Percentiles rank a stretch among this genome's conserved stretches.
These are phyloP conservation scores for Myiothlypis chrysogaster DNA, from an alignment of 2,797 vertebrate genomes.

Conservation along the genomic window DNA sequence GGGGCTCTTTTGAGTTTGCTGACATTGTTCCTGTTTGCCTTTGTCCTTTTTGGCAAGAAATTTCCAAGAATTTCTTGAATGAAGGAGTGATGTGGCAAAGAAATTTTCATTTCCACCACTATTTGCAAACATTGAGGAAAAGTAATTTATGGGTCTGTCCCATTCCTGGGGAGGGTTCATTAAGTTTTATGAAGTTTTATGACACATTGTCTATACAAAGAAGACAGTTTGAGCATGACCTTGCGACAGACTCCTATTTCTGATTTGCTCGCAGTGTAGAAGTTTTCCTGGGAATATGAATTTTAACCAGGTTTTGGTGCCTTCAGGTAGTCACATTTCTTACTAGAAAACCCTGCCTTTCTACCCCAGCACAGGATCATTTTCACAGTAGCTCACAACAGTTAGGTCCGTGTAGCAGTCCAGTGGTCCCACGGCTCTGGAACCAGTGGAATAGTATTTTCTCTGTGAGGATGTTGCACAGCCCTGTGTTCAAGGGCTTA, in stretches of 20 bases:
- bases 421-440: background rate
- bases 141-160: background rate
- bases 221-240: background rate
- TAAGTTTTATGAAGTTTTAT: background rate
- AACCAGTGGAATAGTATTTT: background rate
- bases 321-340: background rate
- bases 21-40: background rate
- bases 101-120: background rate
- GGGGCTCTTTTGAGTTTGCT: background rate
- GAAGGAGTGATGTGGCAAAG: background rate
- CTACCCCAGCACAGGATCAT: background rate
- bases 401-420: background rate
- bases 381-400: background rate
- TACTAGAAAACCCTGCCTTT: background rate
- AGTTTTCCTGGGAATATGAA: background rate
- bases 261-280: background rate
- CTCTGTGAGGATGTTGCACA: background rate
- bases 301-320: background rate
- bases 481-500: background rate
- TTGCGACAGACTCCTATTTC: background rate
- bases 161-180: background rate
- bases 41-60: background rate
- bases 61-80: background rate
- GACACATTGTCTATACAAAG: background rate
- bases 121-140: background rate